Percentiles rank a stretch among this genome's conserved stretches.
Evolutionary conservation across 2,113 vertebrate species (phyloP).

Genomic region (Pitta sordida): DNA sequence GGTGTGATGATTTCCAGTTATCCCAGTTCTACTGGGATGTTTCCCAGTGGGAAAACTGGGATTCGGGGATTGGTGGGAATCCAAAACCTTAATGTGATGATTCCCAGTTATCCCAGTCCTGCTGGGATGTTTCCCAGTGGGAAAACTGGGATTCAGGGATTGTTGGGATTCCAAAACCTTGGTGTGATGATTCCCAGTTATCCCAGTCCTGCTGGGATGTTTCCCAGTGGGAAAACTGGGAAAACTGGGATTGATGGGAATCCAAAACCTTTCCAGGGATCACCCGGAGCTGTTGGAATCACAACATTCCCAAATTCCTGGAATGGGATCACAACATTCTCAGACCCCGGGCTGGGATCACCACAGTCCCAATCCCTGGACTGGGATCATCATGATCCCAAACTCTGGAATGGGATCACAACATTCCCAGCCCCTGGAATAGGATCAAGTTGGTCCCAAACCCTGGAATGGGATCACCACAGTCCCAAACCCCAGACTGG

Average conservation of each 20-base stretch:
- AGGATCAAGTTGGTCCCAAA: too few relatives aligned
- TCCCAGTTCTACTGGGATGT: rapidly evolving
- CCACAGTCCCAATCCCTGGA: too few relatives aligned
- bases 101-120: rapidly evolving
- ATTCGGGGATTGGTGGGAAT: too few relatives aligned
- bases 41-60: neutral
- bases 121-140: neutral
- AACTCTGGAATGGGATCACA: neutral
- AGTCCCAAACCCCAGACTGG: neutral
- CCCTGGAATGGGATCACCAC: neutral
- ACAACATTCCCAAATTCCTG: neutral
- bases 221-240: neutral
- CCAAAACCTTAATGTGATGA: rapidly evolving
- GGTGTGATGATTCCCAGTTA: rapidly evolving
- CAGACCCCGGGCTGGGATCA: too few relatives aligned
- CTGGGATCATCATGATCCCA: too few relatives aligned
- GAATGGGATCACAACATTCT: too few relatives aligned
- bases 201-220: rapidly evolving
- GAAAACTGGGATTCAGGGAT: too few relatives aligned
- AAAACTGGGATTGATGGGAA: neutral
- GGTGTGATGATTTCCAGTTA: rapidly evolving
- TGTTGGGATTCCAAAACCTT: too few relatives aligned
- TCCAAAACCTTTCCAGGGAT: too few relatives aligned
- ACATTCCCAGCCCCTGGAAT: too few relatives aligned
- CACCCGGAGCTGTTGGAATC: too few relatives aligned